These are phyloP conservation scores for Chloebia gouldiae DNA, from an alignment of 2,113 vertebrate species.

Conservation along the genomic window DNA sequence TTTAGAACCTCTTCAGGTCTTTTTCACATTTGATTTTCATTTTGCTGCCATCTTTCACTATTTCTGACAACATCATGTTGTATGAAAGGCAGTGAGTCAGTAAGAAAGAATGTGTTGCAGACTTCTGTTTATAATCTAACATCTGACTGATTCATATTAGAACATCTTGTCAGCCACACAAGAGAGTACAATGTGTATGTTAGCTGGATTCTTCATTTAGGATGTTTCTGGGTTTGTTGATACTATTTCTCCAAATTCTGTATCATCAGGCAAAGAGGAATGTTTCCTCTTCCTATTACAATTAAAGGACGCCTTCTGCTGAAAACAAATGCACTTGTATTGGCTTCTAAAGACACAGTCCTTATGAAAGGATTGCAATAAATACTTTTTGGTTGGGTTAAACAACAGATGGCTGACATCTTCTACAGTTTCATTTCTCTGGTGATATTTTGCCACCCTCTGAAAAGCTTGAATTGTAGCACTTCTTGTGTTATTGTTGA, in stretches of 20 bases:
- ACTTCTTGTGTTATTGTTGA: constrained; percentile 1
- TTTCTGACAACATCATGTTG: neutral
- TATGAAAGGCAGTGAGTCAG: constrained; percentile 4
- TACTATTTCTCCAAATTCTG: neutral
- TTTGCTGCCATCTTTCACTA: constrained; percentile 1
- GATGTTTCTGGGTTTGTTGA: neutral
- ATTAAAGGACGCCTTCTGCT: neutral
- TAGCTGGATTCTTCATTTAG: neutral
- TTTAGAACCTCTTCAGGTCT: neutral
- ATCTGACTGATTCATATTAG: constrained; percentile 12
- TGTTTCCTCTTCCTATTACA: neutral
- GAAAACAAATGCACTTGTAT: neutral
- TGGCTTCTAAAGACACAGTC: constrained; percentile 49
- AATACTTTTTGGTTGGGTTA: constrained; percentile 64
- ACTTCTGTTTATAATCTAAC: constrained; percentile 33
- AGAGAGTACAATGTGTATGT: neutral
- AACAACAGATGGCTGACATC: constrained; percentile 72
- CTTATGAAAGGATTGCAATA: constrained; percentile 59
- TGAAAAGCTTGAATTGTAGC: constrained; percentile 56
- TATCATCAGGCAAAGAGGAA: neutral
- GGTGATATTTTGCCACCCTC: constrained; percentile 55
- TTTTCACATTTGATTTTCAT: neutral
- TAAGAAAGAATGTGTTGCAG: neutral
- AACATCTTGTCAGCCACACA: neutral
- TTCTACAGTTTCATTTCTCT: constrained; percentile 48